Evolutionary conservation across 2,113 vertebrate species (phyloP), one percentile per base, ranked within the genome.

Genomic region (Zootoca vivipara): DNA sequence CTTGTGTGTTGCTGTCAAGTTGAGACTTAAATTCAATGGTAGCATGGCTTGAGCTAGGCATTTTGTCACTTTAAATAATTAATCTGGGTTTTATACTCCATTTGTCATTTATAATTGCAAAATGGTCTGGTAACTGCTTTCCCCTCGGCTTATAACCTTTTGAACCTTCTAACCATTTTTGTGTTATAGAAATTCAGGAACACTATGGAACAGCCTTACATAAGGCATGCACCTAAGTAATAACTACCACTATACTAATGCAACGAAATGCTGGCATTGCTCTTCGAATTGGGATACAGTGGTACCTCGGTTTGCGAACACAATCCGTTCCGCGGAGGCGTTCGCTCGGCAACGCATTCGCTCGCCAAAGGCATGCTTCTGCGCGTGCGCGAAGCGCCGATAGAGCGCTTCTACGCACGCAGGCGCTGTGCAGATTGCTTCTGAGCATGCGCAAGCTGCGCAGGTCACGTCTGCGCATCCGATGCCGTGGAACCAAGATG

Each of bases 91-190:
- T 75, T 64, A 85, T 62, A 75, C 16, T 62, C 26, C 56, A 30
- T 75, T 82, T 85, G 33, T 56, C 26, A 75, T 75, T 85, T 85
- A 85, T 85, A 85, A 75, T 75, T 62, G 35, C 56, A 85, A 85
- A 64, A 85, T 85, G 56, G 52, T 33, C 38, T 38, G 38, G 28
- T 85, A 26, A 64, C 24, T 35, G 38, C 73, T 85, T 69, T 67
- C 65, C 22, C 12, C 12, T 78, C n/a, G 2, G 16, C 10, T 58
- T 62, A 38, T 7, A 30, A 38, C n/a, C 83, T 64, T 85, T 85
- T 56, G 85, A 24, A 35, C 65, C 78, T 79, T 4, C 42, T 56
- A 18, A 70, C 62, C 28, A 8, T 86, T 72, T 35, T 33, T 28
- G 40, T 6, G n/a, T 69, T 69, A 56, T 52, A 42, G 7, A 56